Evolutionary conservation across 1,140 invertebrate genomes (phyloP).

Genomic region (Cydia splendana): DNA sequence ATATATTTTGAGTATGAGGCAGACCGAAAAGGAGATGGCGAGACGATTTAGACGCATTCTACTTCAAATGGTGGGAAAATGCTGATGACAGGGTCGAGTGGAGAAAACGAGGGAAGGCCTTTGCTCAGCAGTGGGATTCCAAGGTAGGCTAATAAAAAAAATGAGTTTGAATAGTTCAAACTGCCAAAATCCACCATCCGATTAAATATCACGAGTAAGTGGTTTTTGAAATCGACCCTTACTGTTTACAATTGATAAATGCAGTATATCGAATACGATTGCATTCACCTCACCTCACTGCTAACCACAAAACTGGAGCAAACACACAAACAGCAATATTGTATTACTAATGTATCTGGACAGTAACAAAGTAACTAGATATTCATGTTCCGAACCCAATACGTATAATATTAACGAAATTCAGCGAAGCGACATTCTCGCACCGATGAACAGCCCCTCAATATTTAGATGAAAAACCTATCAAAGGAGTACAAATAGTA

Average conservation of each 20-base stretch:
- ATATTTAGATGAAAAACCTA: conserved; percentile 14
- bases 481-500: conserved; percentile 1
- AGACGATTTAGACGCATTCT: too few relatives aligned
- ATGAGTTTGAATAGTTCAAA: too few relatives aligned
- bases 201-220: too few relatives aligned
- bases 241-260: neutral
- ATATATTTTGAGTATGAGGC: too few relatives aligned
- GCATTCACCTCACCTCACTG: neutral
- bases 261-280: neutral
- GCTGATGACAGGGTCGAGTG: too few relatives aligned
- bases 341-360: neutral
- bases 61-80: too few relatives aligned
- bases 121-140: too few relatives aligned
- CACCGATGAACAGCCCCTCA: neutral
- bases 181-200: too few relatives aligned
- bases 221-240: too few relatives aligned
- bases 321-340: neutral
- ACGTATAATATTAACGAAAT: conserved; percentile 17
- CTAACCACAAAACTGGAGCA: neutral
- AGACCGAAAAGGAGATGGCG: too few relatives aligned
- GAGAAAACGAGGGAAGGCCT: too few relatives aligned
- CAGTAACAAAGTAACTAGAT: neutral
- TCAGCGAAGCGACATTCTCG: neutral
- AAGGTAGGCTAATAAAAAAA: too few relatives aligned
- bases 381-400: neutral